Evolutionary conservation across 2,797 vertebrate species (phyloP).

Genomic region (Morelia viridis): DNA sequence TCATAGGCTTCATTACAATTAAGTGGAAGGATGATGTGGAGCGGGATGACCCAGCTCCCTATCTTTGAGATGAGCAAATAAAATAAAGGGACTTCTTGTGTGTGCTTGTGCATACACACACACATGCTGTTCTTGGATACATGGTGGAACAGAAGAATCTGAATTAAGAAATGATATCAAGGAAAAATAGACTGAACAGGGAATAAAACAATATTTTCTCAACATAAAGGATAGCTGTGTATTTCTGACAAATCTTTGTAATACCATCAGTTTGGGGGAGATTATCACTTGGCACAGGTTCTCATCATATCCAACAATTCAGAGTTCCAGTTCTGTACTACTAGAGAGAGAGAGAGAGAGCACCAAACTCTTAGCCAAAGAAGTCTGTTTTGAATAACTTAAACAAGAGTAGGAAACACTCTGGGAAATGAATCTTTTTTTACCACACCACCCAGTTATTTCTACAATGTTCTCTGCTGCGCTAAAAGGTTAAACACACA

Average conservation of each 20-base stretch:
- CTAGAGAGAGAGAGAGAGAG: neutral
- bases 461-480: conserved; percentile 1
- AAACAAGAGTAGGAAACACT: conserved; percentile 40
- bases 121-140: neutral
- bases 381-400: conserved; percentile 26
- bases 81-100: neutral
- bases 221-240: neutral
- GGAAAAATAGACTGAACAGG: neutral
- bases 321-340: neutral
- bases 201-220: neutral
- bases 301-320: neutral
- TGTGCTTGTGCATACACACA: neutral
- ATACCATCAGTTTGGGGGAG: neutral
- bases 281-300: neutral
- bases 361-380: conserved; percentile 7
- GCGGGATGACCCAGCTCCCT: no score
- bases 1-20: neutral
- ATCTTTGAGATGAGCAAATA: neutral
- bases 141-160: neutral
- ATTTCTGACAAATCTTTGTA: neutral
- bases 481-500: conserved; percentile 27
- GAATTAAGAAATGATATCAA: neutral
- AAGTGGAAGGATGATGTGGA: neutral
- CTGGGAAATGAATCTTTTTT: conserved; percentile 3
- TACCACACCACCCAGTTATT: conserved; percentile 9